A percentile compares a stretch with the other conserved stretches of the same genome.
phyloP scores from a whole-genome alignment of 2,888 invertebrate species.

The Altica lythri region DNA sequence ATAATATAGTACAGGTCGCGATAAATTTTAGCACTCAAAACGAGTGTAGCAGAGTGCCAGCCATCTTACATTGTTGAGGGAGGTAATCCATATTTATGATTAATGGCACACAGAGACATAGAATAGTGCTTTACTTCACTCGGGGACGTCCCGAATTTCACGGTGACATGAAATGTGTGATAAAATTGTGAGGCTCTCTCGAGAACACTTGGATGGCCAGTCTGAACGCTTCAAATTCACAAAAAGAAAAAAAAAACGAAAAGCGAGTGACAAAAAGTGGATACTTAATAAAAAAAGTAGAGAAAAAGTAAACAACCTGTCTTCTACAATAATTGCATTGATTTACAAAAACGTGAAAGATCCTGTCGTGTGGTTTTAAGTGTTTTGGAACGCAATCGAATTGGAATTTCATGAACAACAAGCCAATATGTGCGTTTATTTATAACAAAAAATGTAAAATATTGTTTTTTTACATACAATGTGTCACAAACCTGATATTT shows the following conservation, averaged over 20 bases:
- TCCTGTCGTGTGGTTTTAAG: too few species aligned
- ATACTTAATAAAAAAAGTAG: neutral
- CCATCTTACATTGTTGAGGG: slow-evolving; percentile 43
- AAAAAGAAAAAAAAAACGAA: neutral
- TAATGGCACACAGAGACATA: slow-evolving; percentile 45
- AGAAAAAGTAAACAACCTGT: slow-evolving; percentile 3
- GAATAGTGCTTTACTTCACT: slow-evolving; percentile 47
- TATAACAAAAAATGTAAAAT: too few species aligned
- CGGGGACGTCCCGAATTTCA: slow-evolving; percentile 42
- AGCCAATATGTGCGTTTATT: too few species aligned
- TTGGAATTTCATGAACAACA: too few species aligned
- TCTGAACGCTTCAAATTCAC: slow-evolving; percentile 7
- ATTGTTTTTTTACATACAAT: too few species aligned
- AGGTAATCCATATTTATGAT: slow-evolving; percentile 48
- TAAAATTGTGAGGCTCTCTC: slow-evolving; percentile 36
- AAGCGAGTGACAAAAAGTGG: slow-evolving; percentile 1
- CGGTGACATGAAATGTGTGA: slow-evolving; percentile 41
- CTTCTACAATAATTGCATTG: slow-evolving; percentile 6
- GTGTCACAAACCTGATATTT: too few species aligned
- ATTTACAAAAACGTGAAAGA: slow-evolving; percentile 2
- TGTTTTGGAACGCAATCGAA: too few species aligned
- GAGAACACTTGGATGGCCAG: slow-evolving; percentile 12
- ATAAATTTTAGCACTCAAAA: slow-evolving; percentile 24
- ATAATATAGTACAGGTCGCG: slow-evolving; percentile 7
- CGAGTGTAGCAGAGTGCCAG: slow-evolving; percentile 25